Evolutionary conservation across 2,797 vertebrate species (phyloP).

Genomic region (Silurus aristotelis): DNA sequence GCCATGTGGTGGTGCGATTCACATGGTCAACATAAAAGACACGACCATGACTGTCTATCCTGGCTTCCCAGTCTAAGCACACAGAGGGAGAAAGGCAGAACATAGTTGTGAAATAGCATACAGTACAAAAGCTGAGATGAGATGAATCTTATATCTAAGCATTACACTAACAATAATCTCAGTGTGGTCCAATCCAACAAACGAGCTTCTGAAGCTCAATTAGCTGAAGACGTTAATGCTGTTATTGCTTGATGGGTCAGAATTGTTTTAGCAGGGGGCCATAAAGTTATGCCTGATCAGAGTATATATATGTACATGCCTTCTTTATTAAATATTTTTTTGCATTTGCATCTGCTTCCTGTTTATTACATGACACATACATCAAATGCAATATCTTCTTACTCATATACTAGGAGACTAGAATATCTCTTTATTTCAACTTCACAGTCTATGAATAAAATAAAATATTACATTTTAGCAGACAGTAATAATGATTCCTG

Average conservation of each 20-base stretch:
- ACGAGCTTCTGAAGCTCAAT: too few species aligned
- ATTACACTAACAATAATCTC: neutral
- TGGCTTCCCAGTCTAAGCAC: slow-evolving; percentile 92
- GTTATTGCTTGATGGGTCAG: too few species aligned
- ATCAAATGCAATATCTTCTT: neutral
- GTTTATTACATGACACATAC: too few species aligned
- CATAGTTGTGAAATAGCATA: neutral
- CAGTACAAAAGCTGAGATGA: neutral
- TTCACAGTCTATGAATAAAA: neutral
- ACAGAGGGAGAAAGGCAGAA: slow-evolving; percentile 27
- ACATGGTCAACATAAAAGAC: slow-evolving; percentile 97
- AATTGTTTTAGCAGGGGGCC: too few species aligned
- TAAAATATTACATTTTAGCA: neutral
- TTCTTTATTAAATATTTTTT: too few species aligned
- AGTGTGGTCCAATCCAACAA: too few species aligned
- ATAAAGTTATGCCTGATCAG: too few species aligned
- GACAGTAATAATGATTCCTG: neutral
- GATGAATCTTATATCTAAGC: neutral
- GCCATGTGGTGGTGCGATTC: slow-evolving; percentile 96
- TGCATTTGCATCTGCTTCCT: too few species aligned
- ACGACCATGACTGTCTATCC: slow-evolving; percentile 94
- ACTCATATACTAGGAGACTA: neutral
- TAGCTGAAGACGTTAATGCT: too few species aligned
- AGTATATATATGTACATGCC: too few species aligned
- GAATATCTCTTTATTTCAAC: neutral